Evolutionary conservation across 2,888 invertebrate species (phyloP).

Genomic region (Phrixothrix hirtus): DNA sequence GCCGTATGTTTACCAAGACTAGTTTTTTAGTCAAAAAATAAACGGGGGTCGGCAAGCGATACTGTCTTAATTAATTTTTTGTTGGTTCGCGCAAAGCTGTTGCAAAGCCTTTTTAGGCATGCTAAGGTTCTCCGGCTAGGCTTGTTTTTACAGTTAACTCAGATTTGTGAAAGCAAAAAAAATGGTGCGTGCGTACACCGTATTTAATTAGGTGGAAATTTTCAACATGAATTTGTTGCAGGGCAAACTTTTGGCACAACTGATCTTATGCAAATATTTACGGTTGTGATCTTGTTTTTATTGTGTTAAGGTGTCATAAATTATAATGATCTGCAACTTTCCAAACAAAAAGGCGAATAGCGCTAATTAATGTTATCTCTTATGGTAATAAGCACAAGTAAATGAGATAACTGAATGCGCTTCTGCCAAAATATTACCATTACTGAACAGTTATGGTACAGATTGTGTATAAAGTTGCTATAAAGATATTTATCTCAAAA

Average conservation of each 20-base stretch:
- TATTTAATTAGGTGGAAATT: constrained; percentile 16
- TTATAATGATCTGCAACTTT: too few relatives aligned
- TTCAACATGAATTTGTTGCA: too few relatives aligned
- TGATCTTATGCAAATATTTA: too few relatives aligned
- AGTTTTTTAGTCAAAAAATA: constrained; percentile 8
- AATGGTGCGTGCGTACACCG: constrained; percentile 11
- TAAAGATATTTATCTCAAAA: background rate
- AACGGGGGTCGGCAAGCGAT: constrained; percentile 35
- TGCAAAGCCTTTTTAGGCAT: constrained; percentile 37
- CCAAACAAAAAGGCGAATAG: background rate
- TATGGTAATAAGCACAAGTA: constrained; percentile 9
- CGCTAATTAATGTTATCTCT: constrained; percentile 8
- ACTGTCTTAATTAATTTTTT: constrained; percentile 47
- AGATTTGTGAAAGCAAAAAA: constrained; percentile 6
- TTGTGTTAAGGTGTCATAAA: too few relatives aligned
- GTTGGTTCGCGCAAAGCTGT: constrained; percentile 23
- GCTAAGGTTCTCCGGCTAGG: constrained; percentile 10
- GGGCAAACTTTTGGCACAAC: too few relatives aligned
- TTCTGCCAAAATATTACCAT: constrained; percentile 3
- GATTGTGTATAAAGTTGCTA: constrained; percentile 2
- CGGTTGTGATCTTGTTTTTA: too few relatives aligned
- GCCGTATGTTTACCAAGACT: constrained; percentile 8
- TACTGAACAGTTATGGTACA: constrained; percentile 7
- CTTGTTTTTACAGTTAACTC: constrained; percentile 9
- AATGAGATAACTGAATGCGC: constrained; percentile 5